Conservation (phyloP, 2,113 vertebrate species). For the Stictonetta naevosa region DNA sequence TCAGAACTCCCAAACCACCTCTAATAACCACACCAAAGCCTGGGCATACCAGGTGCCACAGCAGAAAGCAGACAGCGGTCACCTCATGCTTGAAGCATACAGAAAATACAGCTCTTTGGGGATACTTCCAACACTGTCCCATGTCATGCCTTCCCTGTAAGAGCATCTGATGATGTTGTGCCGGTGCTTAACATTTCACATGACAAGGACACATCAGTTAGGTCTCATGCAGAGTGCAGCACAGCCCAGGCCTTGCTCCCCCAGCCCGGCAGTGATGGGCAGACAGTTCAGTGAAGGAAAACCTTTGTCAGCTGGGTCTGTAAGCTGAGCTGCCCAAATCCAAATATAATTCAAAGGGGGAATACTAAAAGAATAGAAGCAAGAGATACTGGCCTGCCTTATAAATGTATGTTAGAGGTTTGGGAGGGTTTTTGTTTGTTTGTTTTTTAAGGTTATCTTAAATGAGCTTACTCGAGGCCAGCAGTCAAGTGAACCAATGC, state of each 20-base stretch:
- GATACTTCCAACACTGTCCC: neutral
- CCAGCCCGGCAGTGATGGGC: neutral
- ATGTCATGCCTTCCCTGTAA: neutral
- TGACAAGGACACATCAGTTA: neutral
- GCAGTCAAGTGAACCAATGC: neutral
- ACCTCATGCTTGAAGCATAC: neutral
- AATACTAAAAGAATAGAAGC: neutral
- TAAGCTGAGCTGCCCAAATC: neutral
- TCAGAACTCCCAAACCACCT: neutral
- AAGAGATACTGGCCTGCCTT: neutral
- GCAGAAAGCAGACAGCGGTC: neutral
- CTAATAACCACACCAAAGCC: neutral
- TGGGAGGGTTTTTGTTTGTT: neutral
- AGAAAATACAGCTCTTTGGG: neutral
- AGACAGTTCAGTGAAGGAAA: neutral
- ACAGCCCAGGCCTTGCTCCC: accelerated
- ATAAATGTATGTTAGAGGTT: neutral
- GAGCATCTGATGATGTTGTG: neutral
- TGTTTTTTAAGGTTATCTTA: neutral
- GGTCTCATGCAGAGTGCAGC: neutral
- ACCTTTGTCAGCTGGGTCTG: neutral
- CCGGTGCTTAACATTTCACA: neutral
- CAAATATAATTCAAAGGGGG: neutral
- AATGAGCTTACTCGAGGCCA: neutral
- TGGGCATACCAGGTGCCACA: accelerated